Conservation (phyloP, 2,797 vertebrate genomes). For the Pelodytes ibericus region DNA sequence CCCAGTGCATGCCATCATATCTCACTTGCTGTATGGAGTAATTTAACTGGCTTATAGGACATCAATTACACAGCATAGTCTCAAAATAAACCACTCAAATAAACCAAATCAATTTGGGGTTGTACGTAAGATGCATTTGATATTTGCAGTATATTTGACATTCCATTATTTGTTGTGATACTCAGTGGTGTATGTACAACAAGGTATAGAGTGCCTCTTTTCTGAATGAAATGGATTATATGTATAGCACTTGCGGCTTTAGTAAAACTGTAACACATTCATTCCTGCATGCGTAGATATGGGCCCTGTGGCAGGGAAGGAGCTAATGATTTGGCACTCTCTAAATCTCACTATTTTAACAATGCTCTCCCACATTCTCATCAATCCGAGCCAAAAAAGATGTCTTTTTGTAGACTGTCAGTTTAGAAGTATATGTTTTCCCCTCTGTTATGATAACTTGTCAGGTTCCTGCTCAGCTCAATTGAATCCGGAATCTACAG, state of each 20-base stretch:
- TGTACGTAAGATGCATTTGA: no score
- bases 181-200: not conserved
- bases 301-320: not conserved
- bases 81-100: no score
- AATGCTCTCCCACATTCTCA: conserved; percentile 27
- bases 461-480: conserved; percentile 35
- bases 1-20: no score
- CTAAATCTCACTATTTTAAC: not conserved
- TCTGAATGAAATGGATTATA: not conserved
- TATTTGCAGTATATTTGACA: no score
- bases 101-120: no score
- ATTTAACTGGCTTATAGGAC: no score
- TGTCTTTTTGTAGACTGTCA: conserved; percentile 51
- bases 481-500: conserved; percentile 40
- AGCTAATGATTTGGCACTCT: not conserved
- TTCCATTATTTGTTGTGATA: not conserved
- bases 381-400: conserved; percentile 22
- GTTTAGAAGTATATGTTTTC: conserved; percentile 42
- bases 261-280: not conserved
- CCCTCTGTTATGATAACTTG: conserved; percentile 44
- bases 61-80: no score
- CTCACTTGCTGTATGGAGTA: no score
- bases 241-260: no score
- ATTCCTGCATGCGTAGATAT: not conserved
- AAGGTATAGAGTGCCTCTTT: not conserved